Percentiles rank a stretch among this genome's conserved stretches.
Evolutionary conservation across 2,797 vertebrate genomes (phyloP).

Genomic region (Euphonia xanthogaster): DNA sequence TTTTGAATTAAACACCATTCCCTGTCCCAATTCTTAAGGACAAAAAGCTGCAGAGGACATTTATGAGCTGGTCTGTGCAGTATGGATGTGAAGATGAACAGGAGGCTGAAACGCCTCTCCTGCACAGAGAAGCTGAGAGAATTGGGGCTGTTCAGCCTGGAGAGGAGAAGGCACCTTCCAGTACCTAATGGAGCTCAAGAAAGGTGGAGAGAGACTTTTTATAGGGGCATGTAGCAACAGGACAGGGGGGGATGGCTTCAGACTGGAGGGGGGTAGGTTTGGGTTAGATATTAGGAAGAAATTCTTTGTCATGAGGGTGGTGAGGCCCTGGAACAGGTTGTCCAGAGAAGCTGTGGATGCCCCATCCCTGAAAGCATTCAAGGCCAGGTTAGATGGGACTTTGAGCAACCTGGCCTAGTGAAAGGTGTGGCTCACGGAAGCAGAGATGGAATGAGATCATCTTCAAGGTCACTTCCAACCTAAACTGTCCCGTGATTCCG

Average conservation of each 20-base stretch:
- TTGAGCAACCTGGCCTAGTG: not conserved
- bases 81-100: not conserved
- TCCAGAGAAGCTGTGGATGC: not conserved
- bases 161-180: not conserved
- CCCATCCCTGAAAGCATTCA: not conserved
- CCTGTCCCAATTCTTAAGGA: not conserved
- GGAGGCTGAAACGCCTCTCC: not conserved
- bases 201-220: not conserved
- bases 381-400: not conserved
- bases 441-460: not conserved
- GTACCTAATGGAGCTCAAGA: not conserved
- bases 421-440: not conserved
- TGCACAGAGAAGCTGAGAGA: not conserved
- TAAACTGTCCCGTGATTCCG: not conserved
- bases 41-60: not conserved
- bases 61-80: not conserved
- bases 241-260: not conserved
- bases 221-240: not conserved
- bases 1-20: not conserved
- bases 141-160: not conserved
- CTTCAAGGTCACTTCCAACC: not conserved
- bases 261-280: accelerated
- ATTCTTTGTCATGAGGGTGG: not conserved
- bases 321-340: not conserved
- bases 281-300: not conserved